These are phyloP conservation scores for Steinernema carpocapsae DNA, from an alignment of 2,888 invertebrate genomes.

Conservation along the genomic window DNA sequence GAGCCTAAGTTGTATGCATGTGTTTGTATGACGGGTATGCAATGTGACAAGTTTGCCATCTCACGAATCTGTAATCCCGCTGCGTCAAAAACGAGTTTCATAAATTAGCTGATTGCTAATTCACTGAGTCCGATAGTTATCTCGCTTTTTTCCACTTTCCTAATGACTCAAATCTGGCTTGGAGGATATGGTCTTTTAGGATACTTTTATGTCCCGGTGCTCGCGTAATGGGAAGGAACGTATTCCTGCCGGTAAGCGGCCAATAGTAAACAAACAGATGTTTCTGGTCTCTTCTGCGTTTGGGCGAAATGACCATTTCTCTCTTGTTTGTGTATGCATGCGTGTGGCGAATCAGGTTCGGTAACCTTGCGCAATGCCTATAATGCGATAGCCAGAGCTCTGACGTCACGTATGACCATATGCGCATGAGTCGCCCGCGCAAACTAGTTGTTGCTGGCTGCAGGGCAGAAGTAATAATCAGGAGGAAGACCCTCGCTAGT, in stretches of 20 bases:
- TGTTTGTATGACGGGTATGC: constrained; percentile 20
- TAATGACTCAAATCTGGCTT: not conserved
- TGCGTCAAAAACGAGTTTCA: constrained; percentile 30
- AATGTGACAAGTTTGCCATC: constrained; percentile 21
- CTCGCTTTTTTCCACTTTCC: constrained; percentile 9
- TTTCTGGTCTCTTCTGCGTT: not conserved
- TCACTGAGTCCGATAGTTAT: constrained; percentile 12
- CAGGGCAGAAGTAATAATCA: not conserved
- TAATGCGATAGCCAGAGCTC: constrained; percentile 20
- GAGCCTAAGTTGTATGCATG: not conserved
- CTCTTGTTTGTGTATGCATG: not conserved
- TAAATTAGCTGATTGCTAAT: constrained; percentile 23
- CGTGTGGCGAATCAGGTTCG: constrained; percentile 32
- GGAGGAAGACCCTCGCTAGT: not conserved
- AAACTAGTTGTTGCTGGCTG: constrained; percentile 18
- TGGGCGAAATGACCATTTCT: constrained; percentile 12
- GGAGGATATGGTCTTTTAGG: not conserved
- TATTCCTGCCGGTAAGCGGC: not conserved
- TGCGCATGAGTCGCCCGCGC: not conserved
- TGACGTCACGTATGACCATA: constrained; percentile 33
- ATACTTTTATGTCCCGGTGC: not conserved
- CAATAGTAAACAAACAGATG: constrained; percentile 17
- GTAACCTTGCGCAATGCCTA: constrained; percentile 32
- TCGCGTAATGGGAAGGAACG: not conserved
- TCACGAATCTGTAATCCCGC: constrained; percentile 2